Evolutionary conservation across 2,888 invertebrate genomes (phyloP).

Genomic region (Petrophora chlorosata): DNA sequence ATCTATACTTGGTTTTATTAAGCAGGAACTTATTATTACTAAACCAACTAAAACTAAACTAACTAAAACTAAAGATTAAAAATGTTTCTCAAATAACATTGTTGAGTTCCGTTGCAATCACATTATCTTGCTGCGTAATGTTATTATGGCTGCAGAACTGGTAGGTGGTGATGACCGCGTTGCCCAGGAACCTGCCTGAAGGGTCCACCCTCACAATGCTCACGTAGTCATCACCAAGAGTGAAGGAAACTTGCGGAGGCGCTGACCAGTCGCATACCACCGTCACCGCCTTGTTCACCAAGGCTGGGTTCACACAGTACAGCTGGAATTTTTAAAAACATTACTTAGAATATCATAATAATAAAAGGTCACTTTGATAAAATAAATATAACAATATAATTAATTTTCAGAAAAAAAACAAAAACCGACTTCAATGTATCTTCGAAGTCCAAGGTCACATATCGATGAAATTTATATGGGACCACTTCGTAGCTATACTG

Average conservation of each 20-base stretch:
- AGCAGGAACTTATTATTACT: too few species aligned
- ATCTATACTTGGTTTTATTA: too few species aligned
- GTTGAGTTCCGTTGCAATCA: conserved; percentile 10
- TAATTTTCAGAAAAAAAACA: too few species aligned
- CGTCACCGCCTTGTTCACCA: conserved; percentile 61
- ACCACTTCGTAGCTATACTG: too few species aligned
- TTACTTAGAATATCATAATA: background rate
- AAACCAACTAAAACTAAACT: too few species aligned
- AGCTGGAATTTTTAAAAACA: conserved; percentile 48
- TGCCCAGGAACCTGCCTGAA: conserved; percentile 56
- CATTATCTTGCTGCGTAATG: conserved; percentile 5
- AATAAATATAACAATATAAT: too few species aligned
- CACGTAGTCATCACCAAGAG: conserved; percentile 67
- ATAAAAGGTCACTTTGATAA: too few species aligned
- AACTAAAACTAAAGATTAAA: too few species aligned
- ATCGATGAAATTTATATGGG: too few species aligned
- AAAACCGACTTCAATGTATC: too few species aligned
- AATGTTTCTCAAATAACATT: too few species aligned
- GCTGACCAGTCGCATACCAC: conserved; percentile 72
- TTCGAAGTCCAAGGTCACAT: too few species aligned
- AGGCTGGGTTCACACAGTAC: conserved; percentile 63
- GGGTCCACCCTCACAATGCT: conserved; percentile 69
- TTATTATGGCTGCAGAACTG: conserved; percentile 64
- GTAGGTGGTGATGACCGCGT: conserved; percentile 66
- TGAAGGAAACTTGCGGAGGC: conserved; percentile 68